These are phyloP conservation scores for Phylloscopus trochiloides DNA, from an alignment of 2,113 vertebrate genomes.

Conservation along the genomic window DNA sequence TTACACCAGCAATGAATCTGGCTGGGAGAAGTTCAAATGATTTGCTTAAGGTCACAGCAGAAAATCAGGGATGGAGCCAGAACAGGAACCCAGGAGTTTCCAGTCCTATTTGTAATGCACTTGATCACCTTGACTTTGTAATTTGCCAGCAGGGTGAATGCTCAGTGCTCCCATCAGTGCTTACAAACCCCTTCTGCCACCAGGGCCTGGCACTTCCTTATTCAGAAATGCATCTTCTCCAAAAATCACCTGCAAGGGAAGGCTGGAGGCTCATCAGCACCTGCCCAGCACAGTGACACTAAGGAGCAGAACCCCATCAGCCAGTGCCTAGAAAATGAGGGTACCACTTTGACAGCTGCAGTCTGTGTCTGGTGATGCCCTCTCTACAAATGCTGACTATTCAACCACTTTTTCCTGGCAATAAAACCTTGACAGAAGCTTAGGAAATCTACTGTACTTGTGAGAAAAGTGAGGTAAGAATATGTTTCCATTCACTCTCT, in stretches of 20 bases:
- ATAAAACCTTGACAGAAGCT: slow-evolving; percentile 63
- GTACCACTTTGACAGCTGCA: slow-evolving; percentile 56
- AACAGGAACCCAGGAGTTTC: background rate
- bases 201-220: background rate
- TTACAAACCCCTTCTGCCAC: background rate
- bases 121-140: background rate
- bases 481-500: slow-evolving; percentile 78
- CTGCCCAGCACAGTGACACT: background rate
- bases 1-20: slow-evolving; percentile 18
- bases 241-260: background rate
- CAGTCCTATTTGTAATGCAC: background rate
- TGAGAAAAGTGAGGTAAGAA: slow-evolving; percentile 81
- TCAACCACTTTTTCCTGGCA: slow-evolving; percentile 82
- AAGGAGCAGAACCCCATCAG: background rate
- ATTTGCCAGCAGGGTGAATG: background rate
- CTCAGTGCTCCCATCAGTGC: background rate
- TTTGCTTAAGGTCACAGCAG: slow-evolving; percentile 43
- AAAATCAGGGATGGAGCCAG: background rate
- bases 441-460: slow-evolving; percentile 82
- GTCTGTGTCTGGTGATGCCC: slow-evolving; percentile 69
- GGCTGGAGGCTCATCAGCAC: background rate
- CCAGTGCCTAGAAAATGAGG: slow-evolving; percentile 8
- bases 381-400: slow-evolving; percentile 64
- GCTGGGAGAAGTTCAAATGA: background rate
- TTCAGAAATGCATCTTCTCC: background rate